Evolutionary conservation across 2,113 vertebrate genomes (phyloP).

Genomic region (Cathartes aura): DNA sequence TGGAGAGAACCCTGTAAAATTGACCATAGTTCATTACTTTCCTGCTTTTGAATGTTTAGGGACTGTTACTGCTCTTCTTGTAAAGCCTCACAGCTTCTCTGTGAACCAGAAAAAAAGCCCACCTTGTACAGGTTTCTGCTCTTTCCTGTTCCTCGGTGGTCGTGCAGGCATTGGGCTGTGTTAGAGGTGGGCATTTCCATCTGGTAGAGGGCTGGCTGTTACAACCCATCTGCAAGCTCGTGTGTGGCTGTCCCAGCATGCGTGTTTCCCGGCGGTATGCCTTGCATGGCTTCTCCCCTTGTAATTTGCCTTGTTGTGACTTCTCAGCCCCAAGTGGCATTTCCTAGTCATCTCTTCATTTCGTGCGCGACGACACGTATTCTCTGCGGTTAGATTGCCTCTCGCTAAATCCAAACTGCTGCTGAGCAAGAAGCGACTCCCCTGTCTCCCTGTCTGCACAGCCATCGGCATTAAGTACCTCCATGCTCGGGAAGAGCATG

Average conservation of each 20-base stretch:
- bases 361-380: fast-evolving
- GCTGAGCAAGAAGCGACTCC: neutral
- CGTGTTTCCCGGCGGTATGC: neutral
- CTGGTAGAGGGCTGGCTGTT: neutral
- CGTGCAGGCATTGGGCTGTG: neutral
- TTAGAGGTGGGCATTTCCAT: neutral
- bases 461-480: neutral
- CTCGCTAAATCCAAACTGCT: neutral
- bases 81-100: neutral
- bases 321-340: neutral
- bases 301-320: neutral
- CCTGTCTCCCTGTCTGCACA: neutral
- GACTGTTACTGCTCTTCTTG: neutral
- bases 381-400: neutral
- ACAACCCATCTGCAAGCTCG: neutral
- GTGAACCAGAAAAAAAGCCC: neutral
- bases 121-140: neutral
- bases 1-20: neutral
- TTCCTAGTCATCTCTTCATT: neutral
- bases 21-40: neutral
- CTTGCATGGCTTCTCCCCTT: constrained; percentile 23
- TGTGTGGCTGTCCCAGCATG: neutral
- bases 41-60: constrained; percentile 7
- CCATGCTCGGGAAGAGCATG: neutral
- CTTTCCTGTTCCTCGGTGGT: neutral